These are phyloP conservation scores for Periophthalmodon schlosseri DNA, from an alignment of 2,113 vertebrate species.

Conservation along the genomic window DNA sequence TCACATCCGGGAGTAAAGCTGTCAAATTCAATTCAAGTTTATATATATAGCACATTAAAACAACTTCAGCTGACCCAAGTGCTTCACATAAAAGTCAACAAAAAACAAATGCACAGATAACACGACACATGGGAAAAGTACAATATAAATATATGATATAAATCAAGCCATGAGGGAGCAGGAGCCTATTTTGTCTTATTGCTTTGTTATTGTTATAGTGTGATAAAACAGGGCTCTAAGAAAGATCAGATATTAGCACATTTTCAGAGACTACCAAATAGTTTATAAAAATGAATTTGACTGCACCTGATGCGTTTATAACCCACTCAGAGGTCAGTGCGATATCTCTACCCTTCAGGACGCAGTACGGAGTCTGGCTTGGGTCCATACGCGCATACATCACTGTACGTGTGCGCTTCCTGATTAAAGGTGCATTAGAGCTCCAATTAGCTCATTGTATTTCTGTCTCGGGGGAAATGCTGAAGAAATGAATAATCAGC, in stretches of 20 bases:
- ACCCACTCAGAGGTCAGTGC: slow-evolving; percentile 4
- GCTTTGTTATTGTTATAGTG: neutral
- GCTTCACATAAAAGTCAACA: too few species aligned
- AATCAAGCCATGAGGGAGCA: neutral
- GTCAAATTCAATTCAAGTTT: neutral
- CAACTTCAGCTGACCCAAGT: too few species aligned
- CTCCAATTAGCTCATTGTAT: slow-evolving; percentile 50
- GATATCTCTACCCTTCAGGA: neutral
- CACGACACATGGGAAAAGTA: too few species aligned
- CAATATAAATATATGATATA: too few species aligned
- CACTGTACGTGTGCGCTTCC: slow-evolving; percentile 35
- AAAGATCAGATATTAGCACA: neutral
- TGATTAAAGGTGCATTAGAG: slow-evolving; percentile 51
- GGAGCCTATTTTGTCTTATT: neutral
- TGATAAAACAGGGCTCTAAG: neutral
- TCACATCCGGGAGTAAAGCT: neutral
- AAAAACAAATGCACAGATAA: too few species aligned
- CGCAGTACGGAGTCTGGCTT: neutral
- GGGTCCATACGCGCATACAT: slow-evolving; percentile 17
- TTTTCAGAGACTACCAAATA: neutral
- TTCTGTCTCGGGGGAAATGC: slow-evolving; percentile 31
- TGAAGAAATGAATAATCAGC: slow-evolving; percentile 25
- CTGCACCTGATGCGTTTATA: neutral
- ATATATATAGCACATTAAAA: too few species aligned
- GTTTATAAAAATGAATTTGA: neutral